Evolutionary conservation across 2,888 invertebrate genomes (phyloP).

Genomic region (Patella caerulea): DNA sequence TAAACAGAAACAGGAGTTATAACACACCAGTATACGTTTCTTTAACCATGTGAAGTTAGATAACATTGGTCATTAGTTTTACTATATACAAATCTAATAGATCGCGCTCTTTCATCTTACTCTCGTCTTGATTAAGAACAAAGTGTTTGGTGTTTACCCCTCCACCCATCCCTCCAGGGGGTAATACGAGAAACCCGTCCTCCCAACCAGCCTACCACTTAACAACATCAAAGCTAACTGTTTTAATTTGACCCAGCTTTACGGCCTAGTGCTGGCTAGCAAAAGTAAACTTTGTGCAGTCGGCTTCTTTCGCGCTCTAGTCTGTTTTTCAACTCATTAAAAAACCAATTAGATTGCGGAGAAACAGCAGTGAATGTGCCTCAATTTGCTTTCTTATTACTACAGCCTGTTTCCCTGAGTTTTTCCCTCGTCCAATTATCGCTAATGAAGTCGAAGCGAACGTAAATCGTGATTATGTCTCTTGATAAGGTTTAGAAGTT

Average conservation of each 20-base stretch:
- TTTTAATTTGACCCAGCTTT: conserved; percentile 6
- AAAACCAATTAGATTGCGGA: conserved; percentile 22
- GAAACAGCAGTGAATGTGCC: conserved; percentile 7
- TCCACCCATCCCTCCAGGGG: conserved; percentile 1
- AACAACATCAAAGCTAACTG: conserved; percentile 1
- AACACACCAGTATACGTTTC: too few species aligned
- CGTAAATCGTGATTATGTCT: conserved; percentile 22
- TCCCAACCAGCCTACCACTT: neutral
- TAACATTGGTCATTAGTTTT: too few species aligned
- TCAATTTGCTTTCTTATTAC: conserved; percentile 23
- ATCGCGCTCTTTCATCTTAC: too few species aligned
- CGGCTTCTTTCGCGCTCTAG: neutral
- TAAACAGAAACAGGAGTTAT: too few species aligned
- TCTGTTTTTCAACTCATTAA: conserved; percentile 25
- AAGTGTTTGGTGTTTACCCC: too few species aligned
- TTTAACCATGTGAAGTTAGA: too few species aligned
- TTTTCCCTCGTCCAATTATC: conserved; percentile 24
- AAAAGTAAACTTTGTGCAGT: neutral
- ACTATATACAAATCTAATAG: too few species aligned
- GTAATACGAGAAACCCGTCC: conserved; percentile 6
- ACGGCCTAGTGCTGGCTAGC: neutral
- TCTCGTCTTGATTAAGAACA: too few species aligned
- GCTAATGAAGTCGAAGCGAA: conserved; percentile 27
- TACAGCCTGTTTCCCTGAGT: conserved; percentile 10
- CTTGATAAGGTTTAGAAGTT: conserved; percentile 16